Evolutionary conservation across 2,113 vertebrate genomes (phyloP), one percentile per base, ranked within the genome.

Genomic region (Tupaia tana): DNA sequence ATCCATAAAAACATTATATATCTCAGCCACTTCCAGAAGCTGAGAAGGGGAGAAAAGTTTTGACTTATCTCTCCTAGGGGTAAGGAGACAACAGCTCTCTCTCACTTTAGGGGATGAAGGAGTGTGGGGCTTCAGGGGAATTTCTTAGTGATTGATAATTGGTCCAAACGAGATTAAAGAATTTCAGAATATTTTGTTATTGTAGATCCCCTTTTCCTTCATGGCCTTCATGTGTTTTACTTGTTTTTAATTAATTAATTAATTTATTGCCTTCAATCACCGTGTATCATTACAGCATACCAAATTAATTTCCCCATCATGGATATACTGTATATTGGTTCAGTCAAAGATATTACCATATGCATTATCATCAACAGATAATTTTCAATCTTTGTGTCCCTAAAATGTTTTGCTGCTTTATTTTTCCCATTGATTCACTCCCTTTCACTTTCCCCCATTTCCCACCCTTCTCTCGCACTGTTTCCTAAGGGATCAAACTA

Each of bases 151-250:
- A 14, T 61, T 89, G n/a, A 71, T 25, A 66, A 59, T 18, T 84
- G 11, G 12, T 87, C 54, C 58, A 93, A 92, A 93, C 64, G 71
- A 22, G 25, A 73, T 56, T 84, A 31, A 73, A 13, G 20, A 94
- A 59, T 88, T 79, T 88, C 59, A 89, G 74, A 91, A 75, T 34
- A 81, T 14, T 9, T 84, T 70, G 93, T 67, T 19, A 69, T 70
- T 93, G 15, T 64, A 81, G 56, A 93, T 27, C 9, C 14, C n/a
- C 34, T 80, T 86, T 6, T 91, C 15, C 31, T 89, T 66, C 20
- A 83, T 88, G 63, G 9, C 7, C 14, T 73, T 83, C 25, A 58
- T 84, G 24, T 94, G 75, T 16, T 61, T 80, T 86, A 63, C 64
- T 79, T 9, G 6, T 43, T 43, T 43, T 43, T 43, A 43, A 43